phyloP scores from a whole-genome alignment of 2,888 invertebrate genomes.

The Eupeodes luniger region DNA sequence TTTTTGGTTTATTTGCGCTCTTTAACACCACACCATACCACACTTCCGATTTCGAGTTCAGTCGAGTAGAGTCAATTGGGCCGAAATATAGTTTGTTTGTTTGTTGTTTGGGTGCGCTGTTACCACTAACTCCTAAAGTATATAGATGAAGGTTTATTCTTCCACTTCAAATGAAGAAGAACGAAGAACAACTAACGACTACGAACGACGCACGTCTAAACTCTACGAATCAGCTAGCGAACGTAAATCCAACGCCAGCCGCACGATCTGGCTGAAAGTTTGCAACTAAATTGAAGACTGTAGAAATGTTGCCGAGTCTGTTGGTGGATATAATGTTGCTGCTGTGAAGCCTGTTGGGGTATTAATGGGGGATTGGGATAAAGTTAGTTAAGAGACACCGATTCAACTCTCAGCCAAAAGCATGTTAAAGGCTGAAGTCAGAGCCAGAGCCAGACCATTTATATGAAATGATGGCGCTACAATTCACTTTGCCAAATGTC shows the following conservation, averaged over 20 bases:
- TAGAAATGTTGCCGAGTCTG: slow-evolving; percentile 49
- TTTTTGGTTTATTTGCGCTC: neutral
- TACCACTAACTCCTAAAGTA: neutral
- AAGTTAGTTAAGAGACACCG: slow-evolving; percentile 22
- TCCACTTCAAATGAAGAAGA: neutral
- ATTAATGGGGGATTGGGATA: neutral
- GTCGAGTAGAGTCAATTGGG: neutral
- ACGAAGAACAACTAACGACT: slow-evolving; percentile 30
- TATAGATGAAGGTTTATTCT: neutral
- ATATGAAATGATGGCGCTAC: neutral
- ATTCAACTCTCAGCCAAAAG: neutral
- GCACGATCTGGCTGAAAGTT: slow-evolving; percentile 68
- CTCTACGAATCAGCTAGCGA: slow-evolving; percentile 57
- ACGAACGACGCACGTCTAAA: slow-evolving; percentile 12
- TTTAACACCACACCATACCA: slow-evolving; percentile 9
- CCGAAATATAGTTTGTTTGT: neutral
- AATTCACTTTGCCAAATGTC: neutral
- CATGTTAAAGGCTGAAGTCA: neutral
- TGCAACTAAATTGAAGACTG: slow-evolving; percentile 53
- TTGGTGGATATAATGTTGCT: slow-evolving; percentile 17
- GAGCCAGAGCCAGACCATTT: neutral
- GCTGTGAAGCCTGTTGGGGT: neutral
- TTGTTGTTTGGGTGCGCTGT: neutral
- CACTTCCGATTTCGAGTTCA: too few relatives aligned
- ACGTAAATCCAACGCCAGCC: slow-evolving; percentile 68